Evolutionary conservation across 2,888 invertebrate genomes (phyloP).

Genomic region (Tuta absoluta): DNA sequence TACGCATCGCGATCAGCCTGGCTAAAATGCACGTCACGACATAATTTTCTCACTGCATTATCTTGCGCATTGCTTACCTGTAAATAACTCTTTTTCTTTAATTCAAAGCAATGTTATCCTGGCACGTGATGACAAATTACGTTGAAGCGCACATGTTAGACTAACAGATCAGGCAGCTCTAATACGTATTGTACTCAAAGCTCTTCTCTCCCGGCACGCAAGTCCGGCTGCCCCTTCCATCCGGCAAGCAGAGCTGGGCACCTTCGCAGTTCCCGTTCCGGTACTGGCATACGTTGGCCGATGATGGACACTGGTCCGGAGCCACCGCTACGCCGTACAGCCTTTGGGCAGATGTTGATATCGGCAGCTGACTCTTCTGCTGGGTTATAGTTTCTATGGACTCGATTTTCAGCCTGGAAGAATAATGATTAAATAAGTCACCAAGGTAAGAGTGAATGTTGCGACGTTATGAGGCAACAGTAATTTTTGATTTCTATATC

Average conservation of each 20-base stretch:
- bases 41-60: too few species aligned
- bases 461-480: not conserved
- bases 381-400: slow-evolving; percentile 83
- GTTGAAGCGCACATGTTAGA: too few species aligned
- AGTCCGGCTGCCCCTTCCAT: slow-evolving; percentile 85
- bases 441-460: not conserved
- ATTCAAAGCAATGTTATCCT: too few species aligned
- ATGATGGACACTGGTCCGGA: slow-evolving; percentile 88
- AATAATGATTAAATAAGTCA: not conserved
- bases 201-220: slow-evolving; percentile 64
- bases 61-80: too few species aligned
- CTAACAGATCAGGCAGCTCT: not conserved
- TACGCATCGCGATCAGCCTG: too few species aligned
- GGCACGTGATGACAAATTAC: too few species aligned
- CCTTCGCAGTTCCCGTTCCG: slow-evolving; percentile 90
- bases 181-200: slow-evolving; percentile 12
- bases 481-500: not conserved
- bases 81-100: too few species aligned
- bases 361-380: slow-evolving; percentile 84
- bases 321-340: slow-evolving; percentile 94
- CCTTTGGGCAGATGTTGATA: slow-evolving; percentile 91
- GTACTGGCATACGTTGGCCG: slow-evolving; percentile 88
- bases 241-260: slow-evolving; percentile 90
- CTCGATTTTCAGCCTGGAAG: slow-evolving; percentile 89
- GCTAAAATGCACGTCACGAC: too few species aligned